phyloP scores from a whole-genome alignment of 2,113 vertebrate species.

The Nasalis larvatus region DNA sequence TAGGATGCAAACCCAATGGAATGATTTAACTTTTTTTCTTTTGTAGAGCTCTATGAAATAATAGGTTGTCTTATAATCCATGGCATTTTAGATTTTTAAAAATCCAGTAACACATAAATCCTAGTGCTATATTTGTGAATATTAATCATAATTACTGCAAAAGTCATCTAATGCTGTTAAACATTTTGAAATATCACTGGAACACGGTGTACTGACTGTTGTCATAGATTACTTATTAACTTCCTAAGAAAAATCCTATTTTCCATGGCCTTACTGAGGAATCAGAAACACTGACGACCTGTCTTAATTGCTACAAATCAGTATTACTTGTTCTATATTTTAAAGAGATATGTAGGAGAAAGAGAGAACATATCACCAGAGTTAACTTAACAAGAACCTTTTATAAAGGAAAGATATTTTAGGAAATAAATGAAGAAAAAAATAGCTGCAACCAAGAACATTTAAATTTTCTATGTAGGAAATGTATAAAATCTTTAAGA shows the following conservation, averaged over 20 bases:
- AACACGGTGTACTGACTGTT: background rate
- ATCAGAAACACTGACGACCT: background rate
- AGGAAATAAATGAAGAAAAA: background rate
- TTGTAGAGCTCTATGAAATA: background rate
- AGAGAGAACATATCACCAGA: background rate
- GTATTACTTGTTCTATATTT: background rate
- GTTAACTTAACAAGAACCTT: background rate
- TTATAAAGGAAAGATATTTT: background rate
- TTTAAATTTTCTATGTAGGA: background rate
- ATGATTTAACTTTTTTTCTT: background rate
- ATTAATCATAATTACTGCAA: slow-evolving; percentile 3
- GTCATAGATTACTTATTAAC: background rate
- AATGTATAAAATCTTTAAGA: background rate
- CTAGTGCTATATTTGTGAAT: background rate
- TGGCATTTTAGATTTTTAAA: background rate
- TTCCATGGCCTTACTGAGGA: background rate
- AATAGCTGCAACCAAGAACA: background rate
- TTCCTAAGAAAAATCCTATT: background rate
- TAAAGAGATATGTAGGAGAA: background rate
- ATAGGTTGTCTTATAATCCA: background rate
- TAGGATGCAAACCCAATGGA: background rate
- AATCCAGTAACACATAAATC: background rate
- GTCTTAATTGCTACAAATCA: background rate
- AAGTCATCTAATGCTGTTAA: background rate
- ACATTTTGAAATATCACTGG: background rate